Percentiles rank a stretch among this genome's conserved stretches.
Conservation (phyloP, 2,113 vertebrate species). For the Hassar affinis region DNA sequence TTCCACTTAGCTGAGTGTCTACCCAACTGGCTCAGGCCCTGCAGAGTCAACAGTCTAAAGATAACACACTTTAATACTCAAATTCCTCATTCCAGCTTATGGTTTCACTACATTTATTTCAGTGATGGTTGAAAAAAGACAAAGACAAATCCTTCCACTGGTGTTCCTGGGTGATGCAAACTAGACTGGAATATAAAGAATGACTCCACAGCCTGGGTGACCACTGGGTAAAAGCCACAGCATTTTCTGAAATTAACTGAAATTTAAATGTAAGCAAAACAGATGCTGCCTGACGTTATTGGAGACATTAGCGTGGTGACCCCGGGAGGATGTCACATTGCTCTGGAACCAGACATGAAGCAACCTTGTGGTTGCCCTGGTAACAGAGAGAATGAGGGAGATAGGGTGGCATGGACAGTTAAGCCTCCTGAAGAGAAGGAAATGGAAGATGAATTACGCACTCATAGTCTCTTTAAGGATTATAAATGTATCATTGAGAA, state of each 20-base stretch:
- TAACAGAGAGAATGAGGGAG: conserved; percentile 27
- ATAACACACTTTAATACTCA: conserved; percentile 1
- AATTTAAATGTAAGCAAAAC: conserved; percentile 4
- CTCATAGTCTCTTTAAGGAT: not conserved
- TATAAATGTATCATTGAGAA: not conserved
- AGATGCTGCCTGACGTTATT: not conserved
- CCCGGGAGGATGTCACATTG: conserved; percentile 10
- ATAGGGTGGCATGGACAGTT: conserved; percentile 5
- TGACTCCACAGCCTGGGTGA: too few relatives aligned
- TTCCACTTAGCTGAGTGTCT: not conserved
- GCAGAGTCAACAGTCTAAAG: not conserved
- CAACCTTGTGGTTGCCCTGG: conserved; percentile 38
- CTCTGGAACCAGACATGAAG: conserved; percentile 15
- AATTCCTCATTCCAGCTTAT: conserved; percentile 3
- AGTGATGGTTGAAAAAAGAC: not conserved
- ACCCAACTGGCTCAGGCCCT: not conserved
- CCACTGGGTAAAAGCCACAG: not conserved
- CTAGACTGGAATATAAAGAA: not conserved
- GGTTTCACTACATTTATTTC: not conserved
- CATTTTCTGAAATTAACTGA: not conserved
- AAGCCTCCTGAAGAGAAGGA: conserved; percentile 30
- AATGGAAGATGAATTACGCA: conserved; percentile 9
- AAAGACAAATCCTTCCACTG: not conserved
- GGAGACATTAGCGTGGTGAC: conserved; percentile 17
- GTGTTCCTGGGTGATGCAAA: not conserved